Conservation (phyloP, 2,888 invertebrate genomes). For the Gordius sp. region DNA sequence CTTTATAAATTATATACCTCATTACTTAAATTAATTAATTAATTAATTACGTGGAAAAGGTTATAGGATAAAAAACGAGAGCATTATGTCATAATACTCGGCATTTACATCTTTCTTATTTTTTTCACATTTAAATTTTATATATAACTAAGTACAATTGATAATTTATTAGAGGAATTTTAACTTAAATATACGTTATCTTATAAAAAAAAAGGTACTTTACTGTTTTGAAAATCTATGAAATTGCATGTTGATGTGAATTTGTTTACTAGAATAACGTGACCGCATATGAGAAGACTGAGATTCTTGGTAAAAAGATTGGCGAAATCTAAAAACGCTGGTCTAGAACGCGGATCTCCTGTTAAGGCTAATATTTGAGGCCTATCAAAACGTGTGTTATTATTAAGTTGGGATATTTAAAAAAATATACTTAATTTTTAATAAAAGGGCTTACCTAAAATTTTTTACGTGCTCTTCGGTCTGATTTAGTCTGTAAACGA, state of each 20-base stretch:
- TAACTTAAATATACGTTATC: no score
- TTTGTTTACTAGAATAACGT: conserved; percentile 25
- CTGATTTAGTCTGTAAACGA: conserved; percentile 55
- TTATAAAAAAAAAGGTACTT: background rate
- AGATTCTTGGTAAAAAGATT: conserved; percentile 26
- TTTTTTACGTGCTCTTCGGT: conserved; percentile 84
- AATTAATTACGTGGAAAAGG: no score
- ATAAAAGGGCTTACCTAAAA: conserved; percentile 35
- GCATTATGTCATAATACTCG: no score
- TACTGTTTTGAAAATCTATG: no score
- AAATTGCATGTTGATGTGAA: background rate
- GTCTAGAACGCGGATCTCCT: conserved; percentile 26
- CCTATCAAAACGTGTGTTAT: conserved; percentile 21
- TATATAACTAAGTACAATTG: no score
- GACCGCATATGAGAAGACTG: conserved; percentile 27
- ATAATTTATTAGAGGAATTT: no score
- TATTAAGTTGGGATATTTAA: background rate
- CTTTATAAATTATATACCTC: no score
- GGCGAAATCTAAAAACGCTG: conserved; percentile 27
- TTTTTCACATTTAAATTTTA: no score
- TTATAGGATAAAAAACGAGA: no score
- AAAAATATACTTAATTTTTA: background rate
- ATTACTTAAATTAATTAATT: no score
- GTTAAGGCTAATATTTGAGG: conserved; percentile 27
- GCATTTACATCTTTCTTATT: no score